Evolutionary conservation across 92 coral and sea anemone species (phyloP).

Genomic region (Bergia sp.): DNA sequence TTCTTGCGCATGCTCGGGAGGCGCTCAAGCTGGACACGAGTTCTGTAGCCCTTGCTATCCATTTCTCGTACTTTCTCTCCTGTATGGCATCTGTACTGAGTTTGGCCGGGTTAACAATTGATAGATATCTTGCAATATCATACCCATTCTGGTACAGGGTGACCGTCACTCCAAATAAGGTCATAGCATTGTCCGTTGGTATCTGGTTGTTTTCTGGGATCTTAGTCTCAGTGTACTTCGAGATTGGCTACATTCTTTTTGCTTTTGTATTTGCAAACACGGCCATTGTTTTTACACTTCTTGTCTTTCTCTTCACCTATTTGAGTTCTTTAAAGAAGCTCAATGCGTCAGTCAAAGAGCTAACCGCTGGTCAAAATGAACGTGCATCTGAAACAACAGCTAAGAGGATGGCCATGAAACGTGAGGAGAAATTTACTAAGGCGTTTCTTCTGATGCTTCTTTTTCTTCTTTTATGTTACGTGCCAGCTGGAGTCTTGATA

Average conservation of each 20-base stretch:
- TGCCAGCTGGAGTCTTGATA: slow-evolving; percentile 31
- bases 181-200: slow-evolving; percentile 3
- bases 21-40: slow-evolving; percentile 9
- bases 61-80: slow-evolving; percentile 1
- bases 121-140: slow-evolving; percentile 38
- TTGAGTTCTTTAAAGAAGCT: slow-evolving; percentile 8
- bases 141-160: slow-evolving; percentile 30
- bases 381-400: not conserved
- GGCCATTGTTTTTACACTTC: slow-evolving; percentile 22
- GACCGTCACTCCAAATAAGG: slow-evolving; percentile 22
- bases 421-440: slow-evolving; percentile 22
- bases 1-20: slow-evolving; percentile 1
- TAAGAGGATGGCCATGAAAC: not conserved
- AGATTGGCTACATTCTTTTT: slow-evolving; percentile 26
- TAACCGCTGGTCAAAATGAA: not conserved
- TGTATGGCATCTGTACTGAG: slow-evolving; percentile 36
- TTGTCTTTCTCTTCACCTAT: slow-evolving; percentile 29
- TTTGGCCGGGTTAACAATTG: slow-evolving; percentile 30
- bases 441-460: slow-evolving; percentile 24
- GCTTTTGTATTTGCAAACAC: slow-evolving; percentile 40
- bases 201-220: slow-evolving; percentile 24
- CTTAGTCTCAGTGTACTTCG: slow-evolving; percentile 1
- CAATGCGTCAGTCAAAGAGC: not conserved
- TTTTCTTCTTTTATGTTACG: not conserved
- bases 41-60: not conserved